phyloP scores from a whole-genome alignment of 2,113 vertebrate species.

The Nesogale talazaci region DNA sequence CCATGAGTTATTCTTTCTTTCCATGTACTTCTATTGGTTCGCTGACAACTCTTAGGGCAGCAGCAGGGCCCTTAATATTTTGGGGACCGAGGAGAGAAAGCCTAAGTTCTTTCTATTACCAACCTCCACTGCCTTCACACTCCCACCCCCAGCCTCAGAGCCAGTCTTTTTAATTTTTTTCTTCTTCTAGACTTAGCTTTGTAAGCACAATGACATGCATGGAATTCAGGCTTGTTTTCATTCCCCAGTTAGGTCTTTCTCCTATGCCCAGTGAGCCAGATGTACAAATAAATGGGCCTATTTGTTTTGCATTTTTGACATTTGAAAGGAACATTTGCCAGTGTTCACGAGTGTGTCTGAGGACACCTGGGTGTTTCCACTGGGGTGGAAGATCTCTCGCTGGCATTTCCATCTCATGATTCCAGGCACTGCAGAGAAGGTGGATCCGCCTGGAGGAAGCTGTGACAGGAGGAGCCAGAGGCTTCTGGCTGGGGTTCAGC shows the following conservation, averaged over 20 bases:
- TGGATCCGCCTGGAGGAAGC: neutral
- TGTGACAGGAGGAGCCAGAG: slow-evolving; percentile 32
- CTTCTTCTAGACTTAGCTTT: neutral
- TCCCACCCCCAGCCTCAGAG: neutral
- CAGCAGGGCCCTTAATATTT: neutral
- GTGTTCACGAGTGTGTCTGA: neutral
- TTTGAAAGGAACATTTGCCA: slow-evolving; percentile 65
- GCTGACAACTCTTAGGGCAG: neutral
- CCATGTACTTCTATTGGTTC: neutral
- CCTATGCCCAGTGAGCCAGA: neutral
- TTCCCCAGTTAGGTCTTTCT: neutral
- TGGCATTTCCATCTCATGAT: neutral
- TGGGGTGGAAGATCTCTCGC: neutral
- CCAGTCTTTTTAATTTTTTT: neutral
- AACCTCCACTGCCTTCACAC: neutral
- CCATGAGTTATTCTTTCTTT: neutral
- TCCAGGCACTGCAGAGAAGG: neutral
- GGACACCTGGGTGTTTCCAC: slow-evolving; percentile 18
- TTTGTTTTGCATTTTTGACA: slow-evolving; percentile 58
- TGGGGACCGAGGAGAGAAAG: neutral
- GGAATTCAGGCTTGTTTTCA: neutral
- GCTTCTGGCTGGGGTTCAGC: slow-evolving; percentile 34
- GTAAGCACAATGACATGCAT: slow-evolving; percentile 22
- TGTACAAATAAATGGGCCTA: slow-evolving; percentile 35
- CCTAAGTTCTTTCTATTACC: neutral